A percentile compares a stretch with the other conserved stretches of the same genome.
phyloP scores from a whole-genome alignment of 92 coral and sea anemone genomes.

The Palythoa heliodiscus region DNA sequence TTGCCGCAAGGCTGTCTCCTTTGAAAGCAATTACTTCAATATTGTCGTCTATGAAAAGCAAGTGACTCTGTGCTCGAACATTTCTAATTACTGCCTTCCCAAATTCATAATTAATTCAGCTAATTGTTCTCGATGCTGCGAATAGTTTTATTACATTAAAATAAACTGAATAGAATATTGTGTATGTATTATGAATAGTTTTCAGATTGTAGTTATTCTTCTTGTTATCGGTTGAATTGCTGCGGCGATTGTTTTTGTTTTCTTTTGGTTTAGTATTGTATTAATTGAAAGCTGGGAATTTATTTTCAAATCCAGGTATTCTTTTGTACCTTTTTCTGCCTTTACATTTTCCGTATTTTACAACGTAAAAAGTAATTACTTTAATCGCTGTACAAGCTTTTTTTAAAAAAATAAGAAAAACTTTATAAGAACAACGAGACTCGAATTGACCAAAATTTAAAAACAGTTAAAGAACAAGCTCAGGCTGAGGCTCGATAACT shows the following conservation, averaged over 20 bases:
- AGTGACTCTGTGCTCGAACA: constrained; percentile 2
- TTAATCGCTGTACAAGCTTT: not conserved
- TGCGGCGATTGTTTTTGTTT: constrained; percentile 1
- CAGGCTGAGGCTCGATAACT: no score
- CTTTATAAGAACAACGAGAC: no score
- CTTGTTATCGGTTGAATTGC: constrained; percentile 10
- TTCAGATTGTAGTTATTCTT: constrained; percentile 7
- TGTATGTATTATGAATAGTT: constrained; percentile 6
- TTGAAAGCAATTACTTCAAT: constrained; percentile 34
- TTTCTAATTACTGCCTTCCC: constrained; percentile 36
- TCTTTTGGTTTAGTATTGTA: not conserved
- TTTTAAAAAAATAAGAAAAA: no score
- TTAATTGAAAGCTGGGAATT: not conserved
- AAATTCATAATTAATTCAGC: constrained; percentile 38
- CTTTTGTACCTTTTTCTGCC: not conserved
- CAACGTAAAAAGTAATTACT: not conserved
- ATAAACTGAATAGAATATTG: constrained; percentile 1
- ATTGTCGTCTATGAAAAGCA: constrained; percentile 23
- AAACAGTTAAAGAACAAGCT: no score
- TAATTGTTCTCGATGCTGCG: constrained; percentile 34
- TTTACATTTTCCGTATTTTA: not conserved
- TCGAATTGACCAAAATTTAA: no score
- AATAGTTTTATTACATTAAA: constrained; percentile 22
- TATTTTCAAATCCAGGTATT: not conserved
- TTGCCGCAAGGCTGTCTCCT: constrained; percentile 3